phyloP scores from a whole-genome alignment of 2,888 invertebrate genomes.

The Panopea generosa region DNA sequence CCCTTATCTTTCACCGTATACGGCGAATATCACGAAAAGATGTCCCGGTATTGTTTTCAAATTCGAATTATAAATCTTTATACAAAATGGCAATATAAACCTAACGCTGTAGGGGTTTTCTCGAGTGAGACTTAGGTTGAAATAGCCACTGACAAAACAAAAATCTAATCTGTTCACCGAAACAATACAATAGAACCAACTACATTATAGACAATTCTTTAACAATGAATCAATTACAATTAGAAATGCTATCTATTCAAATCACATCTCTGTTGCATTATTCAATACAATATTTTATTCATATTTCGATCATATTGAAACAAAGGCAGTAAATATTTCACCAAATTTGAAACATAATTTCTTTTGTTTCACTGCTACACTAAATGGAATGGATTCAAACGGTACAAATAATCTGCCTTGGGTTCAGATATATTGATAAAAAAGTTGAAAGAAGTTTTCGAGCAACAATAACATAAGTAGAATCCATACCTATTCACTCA shows the following conservation, averaged over 20 bases:
- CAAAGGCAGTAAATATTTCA: slow-evolving; percentile 39
- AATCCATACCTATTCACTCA: background rate
- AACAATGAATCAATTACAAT: slow-evolving; percentile 61
- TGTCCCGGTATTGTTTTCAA: slow-evolving; percentile 60
- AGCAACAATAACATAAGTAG: too few relatives aligned
- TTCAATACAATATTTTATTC: slow-evolving; percentile 13
- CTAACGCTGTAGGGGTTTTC: slow-evolving; percentile 62
- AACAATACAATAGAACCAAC: slow-evolving; percentile 46
- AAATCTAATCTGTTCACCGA: slow-evolving; percentile 44
- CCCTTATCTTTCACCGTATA: slow-evolving; percentile 32
- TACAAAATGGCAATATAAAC: slow-evolving; percentile 54
- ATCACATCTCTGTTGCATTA: slow-evolving; percentile 40
- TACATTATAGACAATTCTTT: slow-evolving; percentile 39
- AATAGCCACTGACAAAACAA: slow-evolving; percentile 55
- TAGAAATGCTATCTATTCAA: slow-evolving; percentile 55
- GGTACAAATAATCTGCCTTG: background rate
- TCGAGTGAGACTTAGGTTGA: slow-evolving; percentile 58
- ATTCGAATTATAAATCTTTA: slow-evolving; percentile 43
- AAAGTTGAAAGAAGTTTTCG: background rate
- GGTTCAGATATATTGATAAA: slow-evolving; percentile 13
- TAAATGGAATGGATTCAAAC: slow-evolving; percentile 35
- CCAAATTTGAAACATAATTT: slow-evolving; percentile 35
- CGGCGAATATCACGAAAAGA: slow-evolving; percentile 49
- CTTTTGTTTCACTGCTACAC: slow-evolving; percentile 42
- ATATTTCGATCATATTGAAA: slow-evolving; percentile 1